Base-by-base conservation (phyloP, 2,888 invertebrate genomes). In the Silvanus unidentatus region DNA sequence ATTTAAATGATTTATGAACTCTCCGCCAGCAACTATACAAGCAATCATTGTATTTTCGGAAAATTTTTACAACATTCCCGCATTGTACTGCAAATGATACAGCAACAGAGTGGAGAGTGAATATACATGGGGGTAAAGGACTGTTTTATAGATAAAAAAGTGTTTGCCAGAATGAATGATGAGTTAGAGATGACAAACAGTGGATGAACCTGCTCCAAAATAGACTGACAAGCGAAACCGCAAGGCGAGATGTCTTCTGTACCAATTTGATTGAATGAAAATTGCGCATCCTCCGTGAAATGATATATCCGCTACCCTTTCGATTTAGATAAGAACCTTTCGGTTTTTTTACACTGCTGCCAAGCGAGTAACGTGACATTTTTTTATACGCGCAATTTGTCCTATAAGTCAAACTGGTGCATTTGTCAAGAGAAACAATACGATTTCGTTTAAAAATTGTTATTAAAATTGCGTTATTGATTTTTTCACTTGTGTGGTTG, bases 261-360 rank as follows among this genome's bases (percentile, higher is more conserved):
- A 50, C 55, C 55, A 59, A 55, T 64, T 64, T 65, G 66, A 66
- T 66, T 63, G 65, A 66, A 66, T 63, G 65, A 64, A 62, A 66
- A 66, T 66, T 66, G 66, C 63, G 62, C 66, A 64, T 59, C 63
- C 60, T 59, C 62, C 65, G 66, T 66, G 66, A 66, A 66, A 66
- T 66, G 66, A 66, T 65, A 63, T 64, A 65, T 65, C 63, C 66
- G 57, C 53, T 55, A 57, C 57, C 59, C 58, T 59, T 57, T 58
- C 60, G 58, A 63, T 63, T 62, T 62, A 62, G 63, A 63, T 64
- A 64, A 66, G 59, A 59, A 54, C 54, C 57, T 59, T 58, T 57
- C 57, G n/a, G n/a, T n/a, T 57, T 55, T 60, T 59, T 55, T 58
- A 50, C 57, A 50, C 49, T 51, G 42, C 48, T 42, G 41, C 38